Conservation (phyloP, 2,113 vertebrate genomes). For the Megaleporinus macrocephalus region DNA sequence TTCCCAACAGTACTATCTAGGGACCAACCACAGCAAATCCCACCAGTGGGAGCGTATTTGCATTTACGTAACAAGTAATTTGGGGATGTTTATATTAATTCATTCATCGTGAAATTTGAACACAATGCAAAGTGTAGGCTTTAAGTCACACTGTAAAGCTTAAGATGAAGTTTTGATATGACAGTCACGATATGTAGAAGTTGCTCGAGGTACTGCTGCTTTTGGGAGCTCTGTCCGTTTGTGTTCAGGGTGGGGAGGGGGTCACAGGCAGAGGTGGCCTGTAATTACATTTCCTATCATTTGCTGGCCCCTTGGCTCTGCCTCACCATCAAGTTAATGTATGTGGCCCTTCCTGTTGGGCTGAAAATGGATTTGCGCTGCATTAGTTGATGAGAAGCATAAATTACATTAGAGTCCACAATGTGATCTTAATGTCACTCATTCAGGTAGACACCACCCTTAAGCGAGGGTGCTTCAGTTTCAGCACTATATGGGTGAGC, state of each 20-base stretch:
- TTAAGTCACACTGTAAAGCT: too few relatives aligned
- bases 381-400: constrained; percentile 83
- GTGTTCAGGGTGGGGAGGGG: constrained; percentile 7
- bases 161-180: neutral
- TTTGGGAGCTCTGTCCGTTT: constrained; percentile 52
- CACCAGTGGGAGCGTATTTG: too few relatives aligned
- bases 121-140: neutral
- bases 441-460: constrained; percentile 65
- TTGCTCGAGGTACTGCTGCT: constrained; percentile 17
- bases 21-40: too few relatives aligned
- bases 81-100: neutral
- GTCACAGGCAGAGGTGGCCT: constrained; percentile 70
- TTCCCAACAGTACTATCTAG: too few relatives aligned
- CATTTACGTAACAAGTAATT: neutral
- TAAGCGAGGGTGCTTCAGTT: constrained; percentile 10
- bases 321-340: constrained; percentile 79
- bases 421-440: constrained; percentile 80
- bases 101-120: neutral
- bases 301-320: constrained; percentile 72
- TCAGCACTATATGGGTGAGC: neutral
- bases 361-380: constrained; percentile 80
- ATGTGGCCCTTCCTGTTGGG: constrained; percentile 77
- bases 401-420: constrained; percentile 79
- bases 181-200: neutral
- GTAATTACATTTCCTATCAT: constrained; percentile 81